A percentile compares a stretch with the other conserved stretches of the same genome.
Evolutionary conservation across 2,888 invertebrate species (phyloP).

Genomic region (Embidobia sp.): DNA sequence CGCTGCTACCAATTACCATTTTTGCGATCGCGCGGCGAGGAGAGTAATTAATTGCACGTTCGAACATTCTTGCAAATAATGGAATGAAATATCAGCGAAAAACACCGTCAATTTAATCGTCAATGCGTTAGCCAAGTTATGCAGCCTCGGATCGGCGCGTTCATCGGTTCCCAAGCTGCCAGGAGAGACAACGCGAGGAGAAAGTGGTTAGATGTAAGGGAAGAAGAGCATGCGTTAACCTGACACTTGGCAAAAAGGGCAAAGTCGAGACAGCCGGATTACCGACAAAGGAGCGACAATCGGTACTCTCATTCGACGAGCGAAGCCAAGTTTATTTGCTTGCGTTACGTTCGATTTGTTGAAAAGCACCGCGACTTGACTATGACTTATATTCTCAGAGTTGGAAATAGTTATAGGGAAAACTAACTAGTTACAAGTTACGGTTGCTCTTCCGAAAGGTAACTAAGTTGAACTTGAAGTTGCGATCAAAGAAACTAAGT

Average conservation of each 20-base stretch:
- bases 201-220: slow-evolving; percentile 55
- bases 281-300: no score
- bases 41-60: slow-evolving; percentile 61
- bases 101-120: slow-evolving; percentile 61
- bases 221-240: slow-evolving; percentile 56
- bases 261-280: no score
- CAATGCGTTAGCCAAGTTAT: slow-evolving; percentile 40
- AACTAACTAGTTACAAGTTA: no score
- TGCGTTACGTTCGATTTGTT: no score
- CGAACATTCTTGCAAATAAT: slow-evolving; percentile 50
- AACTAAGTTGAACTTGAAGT: no score
- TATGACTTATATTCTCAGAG: no score
- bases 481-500: no score
- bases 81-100: slow-evolving; percentile 59
- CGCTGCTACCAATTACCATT: slow-evolving; percentile 56
- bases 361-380: no score
- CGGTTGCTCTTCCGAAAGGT: no score
- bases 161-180: slow-evolving; percentile 46
- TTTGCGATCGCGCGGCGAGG: slow-evolving; percentile 49
- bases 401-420: no score
- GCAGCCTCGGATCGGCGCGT: slow-evolving; percentile 18
- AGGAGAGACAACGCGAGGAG: slow-evolving; percentile 34
- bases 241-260: slow-evolving; percentile 34
- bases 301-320: no score
- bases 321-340: no score